Base-by-base conservation (phyloP, 2,797 vertebrate genomes). In the Xenopus petersii region DNA sequence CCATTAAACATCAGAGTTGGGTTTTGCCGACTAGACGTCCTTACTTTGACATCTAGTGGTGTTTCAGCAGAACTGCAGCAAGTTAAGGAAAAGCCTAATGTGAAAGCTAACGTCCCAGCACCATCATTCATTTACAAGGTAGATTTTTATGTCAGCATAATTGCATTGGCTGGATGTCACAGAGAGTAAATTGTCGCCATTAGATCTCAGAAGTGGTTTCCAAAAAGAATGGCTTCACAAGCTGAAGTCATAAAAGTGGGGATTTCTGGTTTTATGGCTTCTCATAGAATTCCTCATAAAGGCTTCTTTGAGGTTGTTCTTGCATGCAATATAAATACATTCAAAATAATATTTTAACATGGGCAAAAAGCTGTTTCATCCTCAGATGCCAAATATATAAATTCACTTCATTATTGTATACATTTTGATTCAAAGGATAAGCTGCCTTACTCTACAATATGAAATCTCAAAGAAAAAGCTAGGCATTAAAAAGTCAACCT, bases 1-100 rank as follows among this genome's bases (percentile, higher is more conserved):
- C 15, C 15, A 51, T 51, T 51, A 51, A 51, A 51, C 36, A 42
- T 6, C 36, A 42, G 36, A 42, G 1, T 15, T 58, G 55, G 21
- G 10, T 30, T 63, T 9, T 63, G 8, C n/a, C 7, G 2, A 12
- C 16, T 63, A 42, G 8, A 63, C 12, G 33, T 36, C 63, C 26
- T 66, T 69, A 51, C 60, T 56, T 65, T 70, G 77, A 74, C 77
- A 79, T 79, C 77, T 79, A 79, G 77, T 74, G 77, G 77, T 4
- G 1, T 10, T 24, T 65, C 2, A 7, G 0, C 10, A 60, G 71
- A 70, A 79, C 61, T 64, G 24, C 76, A 74, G 11, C 2, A 26
- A 21, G 21, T 1, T 1, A 16, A 1, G 8, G 26, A 64, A 64
- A 54, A 12, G 10, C n/a, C 16, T 58, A 15, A 49, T 15, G 3